Evolutionary conservation across 2,888 invertebrate species (phyloP), one percentile per base, ranked within the genome.

Genomic region (Apamea epomidion): DNA sequence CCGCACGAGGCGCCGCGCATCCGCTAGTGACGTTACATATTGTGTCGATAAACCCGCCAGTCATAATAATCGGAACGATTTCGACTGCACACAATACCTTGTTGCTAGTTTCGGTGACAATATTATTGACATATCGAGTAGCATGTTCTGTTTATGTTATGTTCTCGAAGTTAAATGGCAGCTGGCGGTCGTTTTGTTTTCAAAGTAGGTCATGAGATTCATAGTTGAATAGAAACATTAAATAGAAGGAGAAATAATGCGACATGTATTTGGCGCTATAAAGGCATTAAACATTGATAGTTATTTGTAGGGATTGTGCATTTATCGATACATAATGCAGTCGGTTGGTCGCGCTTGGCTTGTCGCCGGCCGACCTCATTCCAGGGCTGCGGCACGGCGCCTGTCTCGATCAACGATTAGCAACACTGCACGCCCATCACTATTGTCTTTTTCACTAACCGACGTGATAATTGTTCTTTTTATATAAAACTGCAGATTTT

Each of bases 11-110:
- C 90, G 90, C 95, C 91, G 89, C 92, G 94, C 94, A 95, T 96
- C 96, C 97, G 97, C 95, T 96, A 96, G 96, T 96, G 95, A 91
- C 92, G 96, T 85, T 81, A 79, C 86, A 79, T 91, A 91, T 91
- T 91, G 84, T 91, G 91, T 93, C 95, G 94, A 94, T 93, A 92
- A 89, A 89, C 87, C 79, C 88, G 83, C 86, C 78, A 90, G 91
- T 88, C 93, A 93, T 92, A 93, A 93, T 92, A 93, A 92, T 90
- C 91, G 83, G 84, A 88, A 89, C 87, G 89, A 92, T 91, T 92
- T 92, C 86, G 91, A 91, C 89, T 82, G 85, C 77, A 84, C 74
- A 92, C 91, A 92, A 91, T 90, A 89, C 85, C 88, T 87, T 90
- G 90, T 90, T 91, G 88, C 87, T 85, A 81, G 84, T 90, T 90